phyloP scores from a whole-genome alignment of 2,797 vertebrate species.

The Uromys caudimaculatus region DNA sequence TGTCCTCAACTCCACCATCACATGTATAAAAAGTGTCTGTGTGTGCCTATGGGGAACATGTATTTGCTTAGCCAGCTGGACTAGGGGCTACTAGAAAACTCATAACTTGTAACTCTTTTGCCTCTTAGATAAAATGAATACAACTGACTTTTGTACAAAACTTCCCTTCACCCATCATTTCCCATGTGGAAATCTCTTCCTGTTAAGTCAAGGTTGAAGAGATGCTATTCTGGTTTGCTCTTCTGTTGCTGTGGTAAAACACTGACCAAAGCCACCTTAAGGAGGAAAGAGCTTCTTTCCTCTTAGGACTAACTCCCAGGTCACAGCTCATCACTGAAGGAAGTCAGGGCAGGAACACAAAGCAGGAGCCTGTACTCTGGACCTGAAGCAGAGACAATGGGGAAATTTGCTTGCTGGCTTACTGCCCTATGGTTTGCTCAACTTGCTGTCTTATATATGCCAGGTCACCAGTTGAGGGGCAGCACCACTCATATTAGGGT shows the following conservation, averaged over 20 bases:
- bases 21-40: not conserved
- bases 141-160: not conserved
- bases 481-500: not conserved
- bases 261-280: not conserved
- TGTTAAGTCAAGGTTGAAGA: not conserved
- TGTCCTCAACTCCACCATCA: not conserved
- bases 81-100: not conserved
- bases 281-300: not conserved
- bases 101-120: not conserved
- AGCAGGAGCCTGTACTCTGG: not conserved
- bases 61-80: not conserved
- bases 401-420: not conserved
- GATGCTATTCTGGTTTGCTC: too few relatives aligned
- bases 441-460: not conserved
- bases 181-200: not conserved
- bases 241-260: not conserved
- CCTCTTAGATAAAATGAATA: not conserved
- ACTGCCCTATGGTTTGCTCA: not conserved
- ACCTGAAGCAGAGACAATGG: not conserved
- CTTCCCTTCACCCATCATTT: not conserved
- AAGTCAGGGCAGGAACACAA: not conserved
- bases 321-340: not conserved
- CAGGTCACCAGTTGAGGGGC: not conserved
- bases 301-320: not conserved
- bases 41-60: not conserved